Percentiles rank a stretch among this genome's conserved stretches.
phyloP scores from a whole-genome alignment of 2,888 invertebrate species.

The Andrena haemorrhoa region DNA sequence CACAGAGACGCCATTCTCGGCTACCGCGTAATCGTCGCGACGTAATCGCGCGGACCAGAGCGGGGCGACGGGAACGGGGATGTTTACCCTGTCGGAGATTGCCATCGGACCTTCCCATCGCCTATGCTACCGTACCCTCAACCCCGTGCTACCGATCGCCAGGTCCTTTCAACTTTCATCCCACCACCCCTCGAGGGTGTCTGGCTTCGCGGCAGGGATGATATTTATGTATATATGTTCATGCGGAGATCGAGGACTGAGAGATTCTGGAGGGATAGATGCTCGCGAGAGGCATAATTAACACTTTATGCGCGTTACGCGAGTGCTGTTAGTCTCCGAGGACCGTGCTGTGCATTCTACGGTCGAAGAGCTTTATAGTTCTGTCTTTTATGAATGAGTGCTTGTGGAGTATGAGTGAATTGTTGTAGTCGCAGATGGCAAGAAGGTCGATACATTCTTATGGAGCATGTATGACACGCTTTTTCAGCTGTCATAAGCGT shows the following conservation, averaged over 20 bases:
- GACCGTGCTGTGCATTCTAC: too few species aligned
- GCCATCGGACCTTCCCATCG: conserved; percentile 26
- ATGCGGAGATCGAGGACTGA: not conserved
- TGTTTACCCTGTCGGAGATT: conserved; percentile 40
- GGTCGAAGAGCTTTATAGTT: too few species aligned
- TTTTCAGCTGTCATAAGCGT: not conserved
- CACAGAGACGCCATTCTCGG: conserved; percentile 79
- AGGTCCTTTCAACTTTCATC: not conserved
- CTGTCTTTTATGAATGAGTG: too few species aligned
- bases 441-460: too few species aligned
- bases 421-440: too few species aligned
- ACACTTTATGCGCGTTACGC: too few species aligned
- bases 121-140: not conserved
- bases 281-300: too few species aligned
- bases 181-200: not conserved
- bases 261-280: too few species aligned
- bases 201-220: not conserved
- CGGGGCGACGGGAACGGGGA: conserved; percentile 7
- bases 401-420: too few species aligned
- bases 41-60: conserved; percentile 57
- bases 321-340: too few species aligned
- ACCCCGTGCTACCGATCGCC: not conserved
- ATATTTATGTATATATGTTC: not conserved
- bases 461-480: too few species aligned
- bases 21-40: conserved; percentile 74